Conservation (phyloP, 2,888 invertebrate species). For the Andricus curvator region DNA sequence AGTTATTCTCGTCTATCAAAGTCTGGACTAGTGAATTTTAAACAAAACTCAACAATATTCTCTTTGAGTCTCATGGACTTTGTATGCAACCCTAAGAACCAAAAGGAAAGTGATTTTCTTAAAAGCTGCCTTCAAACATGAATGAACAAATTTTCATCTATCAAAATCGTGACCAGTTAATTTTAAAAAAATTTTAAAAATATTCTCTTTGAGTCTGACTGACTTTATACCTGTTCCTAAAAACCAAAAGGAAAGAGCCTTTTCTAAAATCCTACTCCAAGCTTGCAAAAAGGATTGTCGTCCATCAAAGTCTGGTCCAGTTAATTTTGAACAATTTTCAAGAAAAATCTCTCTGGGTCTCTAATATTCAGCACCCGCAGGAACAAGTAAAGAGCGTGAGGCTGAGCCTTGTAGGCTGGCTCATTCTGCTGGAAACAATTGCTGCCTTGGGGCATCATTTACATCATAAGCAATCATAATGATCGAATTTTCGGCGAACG, state of each 20-base stretch:
- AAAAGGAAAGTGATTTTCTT: too few species aligned
- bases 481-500: conserved; percentile 78
- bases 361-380: conserved; percentile 11
- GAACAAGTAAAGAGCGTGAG: conserved; percentile 16
- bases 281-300: conserved; percentile 53
- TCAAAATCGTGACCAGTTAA: too few species aligned
- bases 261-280: conserved; percentile 63
- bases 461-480: conserved; percentile 81
- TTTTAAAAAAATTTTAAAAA: too few species aligned
- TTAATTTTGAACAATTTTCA: not conserved
- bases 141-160: too few species aligned
- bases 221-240: conserved; percentile 63
- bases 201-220: conserved; percentile 64
- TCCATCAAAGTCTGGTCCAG: too few species aligned
- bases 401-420: conserved; percentile 41
- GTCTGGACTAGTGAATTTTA: too few species aligned
- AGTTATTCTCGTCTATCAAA: too few species aligned
- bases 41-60: too few species aligned
- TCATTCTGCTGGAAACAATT: conserved; percentile 73
- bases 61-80: too few species aligned
- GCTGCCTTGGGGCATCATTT: conserved; percentile 81
- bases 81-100: too few species aligned
- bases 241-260: conserved; percentile 70
- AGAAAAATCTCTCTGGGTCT: not conserved
- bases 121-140: too few species aligned